Percentiles rank a stretch among this genome's conserved stretches.
phyloP scores from a whole-genome alignment of 2,113 vertebrate genomes.

The Rhagologus leucostigma region DNA sequence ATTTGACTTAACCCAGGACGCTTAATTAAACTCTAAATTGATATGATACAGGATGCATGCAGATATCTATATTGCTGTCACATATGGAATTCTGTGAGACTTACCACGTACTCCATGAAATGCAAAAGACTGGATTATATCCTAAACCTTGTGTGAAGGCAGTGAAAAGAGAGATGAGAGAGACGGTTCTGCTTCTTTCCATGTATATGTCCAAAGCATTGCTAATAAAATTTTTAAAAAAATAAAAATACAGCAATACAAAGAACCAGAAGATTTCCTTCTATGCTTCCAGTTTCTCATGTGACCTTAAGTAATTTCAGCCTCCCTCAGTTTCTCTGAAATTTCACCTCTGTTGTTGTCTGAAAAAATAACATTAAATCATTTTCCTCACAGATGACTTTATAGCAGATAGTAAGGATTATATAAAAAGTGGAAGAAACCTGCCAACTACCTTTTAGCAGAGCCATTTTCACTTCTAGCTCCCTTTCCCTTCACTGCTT shows the following conservation, averaged over 20 bases:
- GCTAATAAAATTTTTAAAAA: background rate
- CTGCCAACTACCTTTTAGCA: background rate
- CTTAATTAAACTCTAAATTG: background rate
- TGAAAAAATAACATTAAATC: background rate
- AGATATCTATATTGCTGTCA: background rate
- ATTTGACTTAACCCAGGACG: background rate
- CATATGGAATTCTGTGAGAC: background rate
- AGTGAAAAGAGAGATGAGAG: background rate
- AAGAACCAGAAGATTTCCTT: background rate
- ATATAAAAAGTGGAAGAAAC: background rate
- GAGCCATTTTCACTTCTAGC: background rate
- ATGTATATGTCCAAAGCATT: rapidly evolving
- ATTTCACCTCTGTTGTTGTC: background rate
- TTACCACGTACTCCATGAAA: background rate
- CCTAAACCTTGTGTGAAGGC: background rate
- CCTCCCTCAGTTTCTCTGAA: background rate
- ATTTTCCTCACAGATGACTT: background rate
- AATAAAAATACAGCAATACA: background rate
- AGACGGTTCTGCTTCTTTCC: background rate
- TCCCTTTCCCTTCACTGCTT: background rate
- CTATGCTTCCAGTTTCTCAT: background rate
- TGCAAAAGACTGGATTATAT: background rate
- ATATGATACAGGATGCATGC: background rate
- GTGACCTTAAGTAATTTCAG: background rate
- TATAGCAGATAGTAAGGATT: background rate